Percentiles rank a stretch among this genome's conserved stretches.
These are phyloP conservation scores for Oreochromis mossambicus DNA, from an alignment of 2,797 vertebrate genomes.

Conservation along the genomic window DNA sequence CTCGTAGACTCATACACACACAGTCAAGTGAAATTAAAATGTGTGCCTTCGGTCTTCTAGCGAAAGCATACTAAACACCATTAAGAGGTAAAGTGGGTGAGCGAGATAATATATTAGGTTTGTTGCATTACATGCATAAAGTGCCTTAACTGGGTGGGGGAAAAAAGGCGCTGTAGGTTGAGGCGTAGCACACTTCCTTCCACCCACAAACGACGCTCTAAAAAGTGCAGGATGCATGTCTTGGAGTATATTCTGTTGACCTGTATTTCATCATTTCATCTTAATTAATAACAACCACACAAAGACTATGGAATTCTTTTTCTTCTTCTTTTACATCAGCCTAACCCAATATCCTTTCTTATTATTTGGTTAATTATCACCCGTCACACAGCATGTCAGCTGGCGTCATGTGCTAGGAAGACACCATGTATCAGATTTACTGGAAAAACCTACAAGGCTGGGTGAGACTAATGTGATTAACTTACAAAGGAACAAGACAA, in stretches of 20 bases:
- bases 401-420: neutral
- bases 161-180: accelerated
- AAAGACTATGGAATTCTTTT: neutral
- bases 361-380: neutral
- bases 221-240: neutral
- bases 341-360: neutral
- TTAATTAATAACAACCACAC: neutral
- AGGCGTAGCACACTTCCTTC: conserved; percentile 19
- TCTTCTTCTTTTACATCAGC: neutral
- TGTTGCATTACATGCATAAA: neutral
- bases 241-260: neutral
- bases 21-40: neutral
- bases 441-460: neutral
- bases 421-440: neutral
- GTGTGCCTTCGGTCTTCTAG: neutral
- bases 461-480: neutral
- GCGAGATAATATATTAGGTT: neutral
- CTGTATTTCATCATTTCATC: neutral
- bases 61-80: neutral
- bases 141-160: neutral
- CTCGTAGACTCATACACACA: neutral
- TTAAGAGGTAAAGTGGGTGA: neutral
- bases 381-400: neutral
- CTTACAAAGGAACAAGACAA: neutral
- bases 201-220: neutral